Base-by-base conservation (phyloP, 2,113 vertebrate species). In the Nothoprocta pentlandii region DNA sequence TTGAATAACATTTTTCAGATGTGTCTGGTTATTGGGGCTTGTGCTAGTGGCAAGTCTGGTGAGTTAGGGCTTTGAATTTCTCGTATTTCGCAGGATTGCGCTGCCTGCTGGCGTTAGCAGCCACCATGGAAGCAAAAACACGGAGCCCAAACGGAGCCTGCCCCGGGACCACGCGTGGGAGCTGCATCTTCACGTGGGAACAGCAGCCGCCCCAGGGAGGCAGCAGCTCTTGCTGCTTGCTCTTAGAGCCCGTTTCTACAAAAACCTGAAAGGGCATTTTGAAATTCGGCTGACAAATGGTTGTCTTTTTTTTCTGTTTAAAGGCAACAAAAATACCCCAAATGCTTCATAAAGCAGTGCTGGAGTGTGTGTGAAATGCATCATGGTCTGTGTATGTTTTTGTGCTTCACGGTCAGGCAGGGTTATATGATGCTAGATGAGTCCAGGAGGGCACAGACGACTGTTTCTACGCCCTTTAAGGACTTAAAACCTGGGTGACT, bases 51-150 rank as follows among this genome's bases (percentile, higher is more conserved):
- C 59, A 1, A 4, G 46, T 58, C 9, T 53, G 47, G 53, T 32
- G 88, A 92, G 92, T 96, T 80, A 64, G 1, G 20, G 68, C 78
- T 96, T 96, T 76, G 62, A 67, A 84, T 95, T 94, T 91, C 53
- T 58, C 56, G 51, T 87, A 49, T 94, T 94, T 82, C 74, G 88
- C 54, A 94, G 80, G 78, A 84, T 91, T 86, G 77, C n/a, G 68
- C n/a, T 75, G 74, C 64, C 76, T 58, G 64, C 73, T 76, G 83
- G 51, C 75, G 77, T 28, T n/a, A 47, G 0, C 5, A 62, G 92
- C 93, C 94, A 20, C 93, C 76, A 36, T 94, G 93, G 92, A 58
- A 96, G 95, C 69, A 1, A 76, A 76, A 54, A 86, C 78, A 73
- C 64, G 70, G 39, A 46, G 93, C 66, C 94, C 68, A 53, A 89